phyloP scores from a whole-genome alignment of 2,888 invertebrate species.

The Sarcophaga variegata region DNA sequence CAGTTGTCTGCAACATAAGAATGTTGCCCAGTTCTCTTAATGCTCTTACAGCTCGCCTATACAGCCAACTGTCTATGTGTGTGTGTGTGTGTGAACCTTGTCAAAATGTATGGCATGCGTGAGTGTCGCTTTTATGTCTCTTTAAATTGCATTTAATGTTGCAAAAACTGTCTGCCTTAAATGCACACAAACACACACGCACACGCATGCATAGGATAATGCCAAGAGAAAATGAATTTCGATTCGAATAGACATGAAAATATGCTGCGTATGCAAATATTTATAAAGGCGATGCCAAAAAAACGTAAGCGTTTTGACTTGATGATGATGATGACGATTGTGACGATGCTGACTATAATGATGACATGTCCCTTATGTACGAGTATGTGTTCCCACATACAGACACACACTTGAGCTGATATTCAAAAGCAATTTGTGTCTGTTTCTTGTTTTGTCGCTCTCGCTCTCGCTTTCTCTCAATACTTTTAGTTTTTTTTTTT shows the following conservation, averaged over 20 bases:
- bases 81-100: constrained; percentile 28
- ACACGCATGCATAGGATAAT: not conserved
- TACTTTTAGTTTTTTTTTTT: constrained; percentile 16
- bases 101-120: constrained; percentile 47
- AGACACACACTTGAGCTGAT: not conserved
- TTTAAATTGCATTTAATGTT: constrained; percentile 57
- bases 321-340: constrained; percentile 42
- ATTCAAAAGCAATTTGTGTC: constrained; percentile 25
- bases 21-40: not conserved
- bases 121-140: constrained; percentile 60
- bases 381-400: not conserved
- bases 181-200: not conserved
- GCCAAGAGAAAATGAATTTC: not conserved
- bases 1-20: constrained; percentile 3
- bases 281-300: constrained; percentile 3
- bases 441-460: constrained; percentile 3
- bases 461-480: not conserved
- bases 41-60: not conserved
- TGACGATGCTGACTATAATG: constrained; percentile 52
- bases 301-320: not conserved
- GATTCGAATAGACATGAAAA: constrained; percentile 36
- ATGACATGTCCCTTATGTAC: constrained; percentile 47
- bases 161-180: constrained; percentile 48
- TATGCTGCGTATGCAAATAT: constrained; percentile 53
- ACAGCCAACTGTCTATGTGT: not conserved